Evolutionary conservation across 2,888 invertebrate species (phyloP).

Genomic region (Eupithecia pulchellata): DNA sequence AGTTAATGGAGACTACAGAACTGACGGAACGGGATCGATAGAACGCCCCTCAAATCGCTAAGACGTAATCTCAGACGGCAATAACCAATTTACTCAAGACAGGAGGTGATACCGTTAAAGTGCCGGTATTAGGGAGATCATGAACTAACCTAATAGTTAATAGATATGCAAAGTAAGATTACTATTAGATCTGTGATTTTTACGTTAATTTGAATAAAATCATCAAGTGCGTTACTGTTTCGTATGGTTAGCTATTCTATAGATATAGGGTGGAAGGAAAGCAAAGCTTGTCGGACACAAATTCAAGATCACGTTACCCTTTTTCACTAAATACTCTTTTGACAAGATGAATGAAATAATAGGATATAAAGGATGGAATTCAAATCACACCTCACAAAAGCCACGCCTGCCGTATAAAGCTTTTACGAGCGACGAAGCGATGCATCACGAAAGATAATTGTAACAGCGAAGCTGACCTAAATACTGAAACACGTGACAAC

Average conservation of each 20-base stretch:
- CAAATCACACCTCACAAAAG: slow-evolving; percentile 41
- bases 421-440: slow-evolving; percentile 64
- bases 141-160: slow-evolving; percentile 38
- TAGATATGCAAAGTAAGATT: neutral
- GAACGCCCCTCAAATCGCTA: slow-evolving; percentile 67
- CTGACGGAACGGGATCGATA: slow-evolving; percentile 67
- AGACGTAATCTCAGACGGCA: slow-evolving; percentile 76
- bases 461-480: slow-evolving; percentile 77
- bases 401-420: slow-evolving; percentile 52
- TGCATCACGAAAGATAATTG: slow-evolving; percentile 75
- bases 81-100: slow-evolving; percentile 79
- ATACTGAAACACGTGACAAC: slow-evolving; percentile 71
- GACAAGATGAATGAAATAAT: neutral
- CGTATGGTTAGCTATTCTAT: neutral
- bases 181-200: neutral
- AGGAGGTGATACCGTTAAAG: slow-evolving; percentile 69
- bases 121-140: slow-evolving; percentile 60
- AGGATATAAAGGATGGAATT: slow-evolving; percentile 33
- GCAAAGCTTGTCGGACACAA: neutral
- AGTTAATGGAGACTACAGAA: slow-evolving; percentile 36
- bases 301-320: slow-evolving; percentile 11
- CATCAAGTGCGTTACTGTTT: neutral
- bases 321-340: neutral
- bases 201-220: neutral
- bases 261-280: too few relatives aligned